A percentile compares a stretch with the other conserved stretches of the same genome.
phyloP scores from a whole-genome alignment of 2,797 vertebrate genomes.

The Phylloscopus collybita region DNA sequence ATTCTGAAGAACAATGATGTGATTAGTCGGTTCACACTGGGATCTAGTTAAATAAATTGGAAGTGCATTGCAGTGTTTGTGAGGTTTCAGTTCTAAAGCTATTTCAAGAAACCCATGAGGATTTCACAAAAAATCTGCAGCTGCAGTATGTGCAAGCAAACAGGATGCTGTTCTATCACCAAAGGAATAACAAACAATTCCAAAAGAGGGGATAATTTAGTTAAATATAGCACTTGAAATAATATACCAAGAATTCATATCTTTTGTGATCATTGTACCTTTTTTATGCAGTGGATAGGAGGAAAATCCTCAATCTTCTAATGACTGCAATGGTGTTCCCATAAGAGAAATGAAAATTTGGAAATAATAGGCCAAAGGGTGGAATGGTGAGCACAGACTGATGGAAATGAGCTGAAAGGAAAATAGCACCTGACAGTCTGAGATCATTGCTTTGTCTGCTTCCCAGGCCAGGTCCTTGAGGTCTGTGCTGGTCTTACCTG shows the following conservation, averaged over 20 bases:
- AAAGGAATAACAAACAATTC: slow-evolving; percentile 71
- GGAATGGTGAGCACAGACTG: background rate
- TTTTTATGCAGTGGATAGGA: background rate
- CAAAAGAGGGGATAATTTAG: slow-evolving; percentile 56
- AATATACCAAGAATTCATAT: background rate
- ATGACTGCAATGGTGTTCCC: background rate
- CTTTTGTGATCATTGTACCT: slow-evolving; percentile 16
- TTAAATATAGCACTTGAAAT: slow-evolving; percentile 65
- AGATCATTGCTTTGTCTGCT: background rate
- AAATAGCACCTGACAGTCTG: background rate
- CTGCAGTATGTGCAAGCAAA: slow-evolving; percentile 63
- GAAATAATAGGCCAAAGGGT: background rate
- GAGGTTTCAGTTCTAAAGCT: slow-evolving; percentile 33
- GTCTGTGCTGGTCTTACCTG: background rate
- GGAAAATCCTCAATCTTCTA: background rate
- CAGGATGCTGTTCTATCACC: slow-evolving; percentile 67
- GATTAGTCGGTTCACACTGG: background rate
- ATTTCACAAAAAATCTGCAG: slow-evolving; percentile 56
- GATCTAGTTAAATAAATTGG: background rate
- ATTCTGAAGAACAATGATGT: background rate
- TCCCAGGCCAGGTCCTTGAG: background rate
- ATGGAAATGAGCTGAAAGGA: background rate
- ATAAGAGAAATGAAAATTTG: background rate
- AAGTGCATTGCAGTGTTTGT: background rate
- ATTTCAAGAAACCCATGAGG: slow-evolving; percentile 63